Evolutionary conservation across 2,888 invertebrate genomes (phyloP).

Genomic region (Drosophila anomelani): DNA sequence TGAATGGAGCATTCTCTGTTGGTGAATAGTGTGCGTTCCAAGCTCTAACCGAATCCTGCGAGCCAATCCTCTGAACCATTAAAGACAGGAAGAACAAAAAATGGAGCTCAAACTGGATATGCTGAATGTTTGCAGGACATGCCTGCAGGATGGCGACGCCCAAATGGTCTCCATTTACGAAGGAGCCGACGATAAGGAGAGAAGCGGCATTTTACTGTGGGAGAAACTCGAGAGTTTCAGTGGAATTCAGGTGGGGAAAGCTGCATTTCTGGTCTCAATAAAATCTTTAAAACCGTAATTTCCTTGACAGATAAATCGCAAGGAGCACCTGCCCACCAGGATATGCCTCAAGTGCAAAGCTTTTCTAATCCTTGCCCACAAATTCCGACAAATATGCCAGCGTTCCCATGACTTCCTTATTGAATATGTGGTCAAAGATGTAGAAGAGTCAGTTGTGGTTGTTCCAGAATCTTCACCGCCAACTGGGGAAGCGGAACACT

Average conservation of each 20-base stretch:
- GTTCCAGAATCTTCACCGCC: background rate
- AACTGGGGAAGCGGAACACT: constrained; percentile 25
- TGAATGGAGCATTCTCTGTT: background rate
- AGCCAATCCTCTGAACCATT: background rate
- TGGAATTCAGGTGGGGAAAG: constrained; percentile 73
- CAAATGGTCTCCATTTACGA: constrained; percentile 80
- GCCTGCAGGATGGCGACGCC: constrained; percentile 72
- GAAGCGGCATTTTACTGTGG: constrained; percentile 53
- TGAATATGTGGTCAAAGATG: constrained; percentile 69
- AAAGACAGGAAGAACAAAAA: background rate
- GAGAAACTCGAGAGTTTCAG: constrained; percentile 81
- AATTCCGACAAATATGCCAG: constrained; percentile 82
- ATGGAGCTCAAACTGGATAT: constrained; percentile 61
- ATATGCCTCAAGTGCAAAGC: constrained; percentile 80
- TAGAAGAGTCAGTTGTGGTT: constrained; percentile 12
- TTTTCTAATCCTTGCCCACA: constrained; percentile 80
- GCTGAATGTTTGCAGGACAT: constrained; percentile 77
- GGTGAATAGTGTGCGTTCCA: background rate
- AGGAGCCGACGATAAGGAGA: constrained; percentile 43
- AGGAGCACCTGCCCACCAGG: constrained; percentile 75
- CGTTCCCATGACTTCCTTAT: constrained; percentile 81
- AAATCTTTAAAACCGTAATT: background rate
- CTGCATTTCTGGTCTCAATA: too few species aligned
- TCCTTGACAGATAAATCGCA: constrained; percentile 64
- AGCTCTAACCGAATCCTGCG: background rate